Base-by-base conservation (phyloP, 2,888 invertebrate genomes). In the Apamea crenata region DNA sequence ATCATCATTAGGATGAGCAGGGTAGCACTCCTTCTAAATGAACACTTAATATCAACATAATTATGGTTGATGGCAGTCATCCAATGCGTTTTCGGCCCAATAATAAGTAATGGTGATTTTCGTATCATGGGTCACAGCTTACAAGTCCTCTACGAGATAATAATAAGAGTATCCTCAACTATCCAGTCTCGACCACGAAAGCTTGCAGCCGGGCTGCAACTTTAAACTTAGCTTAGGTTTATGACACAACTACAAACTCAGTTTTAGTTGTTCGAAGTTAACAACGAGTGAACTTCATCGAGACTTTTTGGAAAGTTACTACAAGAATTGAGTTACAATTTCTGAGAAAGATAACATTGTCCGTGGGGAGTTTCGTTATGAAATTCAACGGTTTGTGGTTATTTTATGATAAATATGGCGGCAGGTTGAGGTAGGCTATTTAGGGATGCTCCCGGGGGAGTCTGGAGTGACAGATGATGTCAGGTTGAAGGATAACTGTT, bases 201-300 rank as follows among this genome's bases (percentile, higher is more conserved):
- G 44, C 65, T 70, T 72, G 69, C 71, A 63, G 71, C 50, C 74
- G 8, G 56, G 76, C 56, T 67, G 76, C 80, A 76, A 86, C 75
- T 87, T 87, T 81, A 87, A 87, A 87, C 86, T 81, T 68, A 72
- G 76, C 88, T 87, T 87, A 87, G 81, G 83, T 82, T 84, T 78
- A 84, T 84, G 82, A 82, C 74, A 78, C 77, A 82, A 80, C 77
- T 80, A 79, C 80, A 83, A 83, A 85, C 83, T 86, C 56, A 86
- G 83, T 85, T 85, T 85, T 69, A 85, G 80, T 85, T 83, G 77
- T 69, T 61, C 61, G 36, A 82, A 84, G 61, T 84, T 85, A 36
- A 63, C 85, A 82, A 86, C 80, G 77, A 80, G 44, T 68, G 47
- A 81, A 85, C 75, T 86, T 81, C 16, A 40, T 25, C 65, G 32